Evolutionary conservation across 2,113 vertebrate genomes (phyloP).

Genomic region (Emydocephalus ijimae): DNA sequence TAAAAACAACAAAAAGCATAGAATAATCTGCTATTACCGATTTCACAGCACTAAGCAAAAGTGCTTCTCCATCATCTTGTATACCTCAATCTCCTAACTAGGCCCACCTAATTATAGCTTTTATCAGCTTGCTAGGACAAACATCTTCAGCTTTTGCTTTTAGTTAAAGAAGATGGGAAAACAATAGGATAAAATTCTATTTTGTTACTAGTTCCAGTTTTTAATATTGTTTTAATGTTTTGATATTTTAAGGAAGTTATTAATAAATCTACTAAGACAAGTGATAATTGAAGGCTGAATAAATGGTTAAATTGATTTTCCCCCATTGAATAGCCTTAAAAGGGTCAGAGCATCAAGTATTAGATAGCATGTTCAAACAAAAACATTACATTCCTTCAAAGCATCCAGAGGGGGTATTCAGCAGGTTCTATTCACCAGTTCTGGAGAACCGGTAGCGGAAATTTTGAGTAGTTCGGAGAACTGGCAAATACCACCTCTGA

Average conservation of each 20-base stretch:
- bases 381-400: background rate
- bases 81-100: background rate
- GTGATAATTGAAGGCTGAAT: background rate
- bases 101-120: background rate
- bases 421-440: too few relatives aligned
- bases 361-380: background rate
- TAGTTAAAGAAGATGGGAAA: background rate
- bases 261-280: background rate
- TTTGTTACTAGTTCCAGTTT: background rate
- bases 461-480: too few relatives aligned
- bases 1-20: background rate
- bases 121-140: background rate
- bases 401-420: background rate
- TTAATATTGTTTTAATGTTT: background rate
- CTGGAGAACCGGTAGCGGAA: too few relatives aligned
- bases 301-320: background rate
- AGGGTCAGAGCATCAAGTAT: accelerated
- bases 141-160: background rate
- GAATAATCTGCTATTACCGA: background rate
- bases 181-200: background rate
- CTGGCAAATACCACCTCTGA: too few relatives aligned
- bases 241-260: background rate
- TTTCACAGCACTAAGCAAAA: background rate
- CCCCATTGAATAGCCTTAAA: background rate
- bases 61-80: background rate